A percentile compares a stretch with the other conserved stretches of the same genome.
Evolutionary conservation across 2,797 vertebrate genomes (phyloP).

Genomic region (Falco peregrinus): DNA sequence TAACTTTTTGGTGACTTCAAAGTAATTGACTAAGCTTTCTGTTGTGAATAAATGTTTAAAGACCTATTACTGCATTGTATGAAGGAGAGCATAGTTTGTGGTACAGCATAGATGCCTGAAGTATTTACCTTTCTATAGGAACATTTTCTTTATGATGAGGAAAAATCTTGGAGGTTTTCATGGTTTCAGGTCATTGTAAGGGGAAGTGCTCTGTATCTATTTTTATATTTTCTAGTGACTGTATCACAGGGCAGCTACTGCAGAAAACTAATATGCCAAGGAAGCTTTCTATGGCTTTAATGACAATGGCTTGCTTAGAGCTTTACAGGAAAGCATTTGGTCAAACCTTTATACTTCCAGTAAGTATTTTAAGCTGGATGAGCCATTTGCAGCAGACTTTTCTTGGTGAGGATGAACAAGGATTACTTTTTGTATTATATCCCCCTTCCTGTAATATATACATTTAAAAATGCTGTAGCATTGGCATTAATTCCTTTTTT

Average conservation of each 20-base stretch:
- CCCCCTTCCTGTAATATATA: not conserved
- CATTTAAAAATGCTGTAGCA: not conserved
- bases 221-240: not conserved
- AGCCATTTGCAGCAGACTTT: constrained; percentile 6
- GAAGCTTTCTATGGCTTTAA: not conserved
- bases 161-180: not conserved
- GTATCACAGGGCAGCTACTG: not conserved
- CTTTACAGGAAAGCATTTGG: constrained; percentile 34
- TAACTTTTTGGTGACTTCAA: not conserved
- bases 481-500: not conserved
- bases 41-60: not conserved
- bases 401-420: constrained; percentile 32
- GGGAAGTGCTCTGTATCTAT: not conserved
- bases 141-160: not conserved
- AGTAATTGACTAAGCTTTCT: not conserved
- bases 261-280: not conserved
- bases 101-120: not conserved
- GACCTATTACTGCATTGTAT: not conserved
- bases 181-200: not conserved
- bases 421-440: constrained; percentile 36
- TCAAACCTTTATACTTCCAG: constrained; percentile 22
- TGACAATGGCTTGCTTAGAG: not conserved
- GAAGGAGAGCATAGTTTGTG: not conserved
- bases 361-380: constrained; percentile 60
- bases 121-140: not conserved